Conservation (phyloP, 2,888 invertebrate species). For the Drosophila gaucha region DNA sequence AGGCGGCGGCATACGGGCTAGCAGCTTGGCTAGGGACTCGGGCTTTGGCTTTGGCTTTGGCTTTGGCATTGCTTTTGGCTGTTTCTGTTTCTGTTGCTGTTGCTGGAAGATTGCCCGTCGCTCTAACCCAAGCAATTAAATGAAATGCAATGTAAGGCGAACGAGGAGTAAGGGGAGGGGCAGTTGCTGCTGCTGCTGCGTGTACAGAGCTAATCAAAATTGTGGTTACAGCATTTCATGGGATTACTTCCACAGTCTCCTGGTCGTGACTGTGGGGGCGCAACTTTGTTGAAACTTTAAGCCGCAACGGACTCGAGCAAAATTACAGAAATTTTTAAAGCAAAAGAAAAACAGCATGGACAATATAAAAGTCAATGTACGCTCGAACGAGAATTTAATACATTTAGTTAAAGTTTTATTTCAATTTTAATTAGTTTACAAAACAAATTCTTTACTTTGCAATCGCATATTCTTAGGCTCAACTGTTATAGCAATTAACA, state of each 20-base stretch:
- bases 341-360: background rate
- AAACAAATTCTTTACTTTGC: background rate
- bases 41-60: background rate
- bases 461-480: conserved; percentile 2
- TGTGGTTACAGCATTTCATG: conserved; percentile 38
- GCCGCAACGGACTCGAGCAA: background rate
- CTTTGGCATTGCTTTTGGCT: conserved; percentile 19
- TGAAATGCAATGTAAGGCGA: conserved; percentile 39
- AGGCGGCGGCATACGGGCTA: conserved; percentile 7
- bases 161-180: background rate
- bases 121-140: conserved; percentile 44
- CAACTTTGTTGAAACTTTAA: conserved; percentile 29
- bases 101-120: conserved; percentile 46
- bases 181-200: conserved; percentile 22
- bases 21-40: conserved; percentile 4
- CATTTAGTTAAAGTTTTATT: no score
- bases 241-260: conserved; percentile 14
- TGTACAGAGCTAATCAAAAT: conserved; percentile 52
- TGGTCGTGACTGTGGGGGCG: conserved; percentile 35
- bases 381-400: no score
- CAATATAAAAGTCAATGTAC: no score
- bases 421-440: background rate
- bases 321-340: background rate
- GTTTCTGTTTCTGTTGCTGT: no score
- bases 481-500: background rate